These are phyloP conservation scores for Cyphomyrus plagiostoma DNA, from an alignment of 2,113 vertebrate species.

Conservation along the genomic window DNA sequence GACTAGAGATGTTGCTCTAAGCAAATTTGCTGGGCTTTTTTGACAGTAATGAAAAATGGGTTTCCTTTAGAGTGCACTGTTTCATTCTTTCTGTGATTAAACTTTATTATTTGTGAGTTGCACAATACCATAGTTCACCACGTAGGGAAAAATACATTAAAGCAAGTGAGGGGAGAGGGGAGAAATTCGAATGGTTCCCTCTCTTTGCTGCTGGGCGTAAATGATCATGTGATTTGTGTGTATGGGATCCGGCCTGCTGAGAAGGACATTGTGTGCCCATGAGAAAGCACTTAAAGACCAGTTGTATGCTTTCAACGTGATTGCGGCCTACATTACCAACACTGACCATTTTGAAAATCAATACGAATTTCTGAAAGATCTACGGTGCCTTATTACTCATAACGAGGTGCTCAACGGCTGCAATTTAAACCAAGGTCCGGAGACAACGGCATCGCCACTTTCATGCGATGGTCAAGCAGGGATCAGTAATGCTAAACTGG, in stretches of 20 bases:
- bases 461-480: background rate
- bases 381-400: background rate
- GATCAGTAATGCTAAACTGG: background rate
- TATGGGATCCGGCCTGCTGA: slow-evolving; percentile 28
- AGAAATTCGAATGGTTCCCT: background rate
- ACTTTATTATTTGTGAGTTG: background rate
- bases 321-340: background rate
- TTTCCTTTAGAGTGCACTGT: background rate
- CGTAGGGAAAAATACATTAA: background rate
- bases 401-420: background rate
- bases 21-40: background rate
- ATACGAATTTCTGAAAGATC: background rate
- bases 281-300: background rate
- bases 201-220: slow-evolving; percentile 17
- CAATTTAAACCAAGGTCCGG: background rate
- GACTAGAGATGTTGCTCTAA: background rate
- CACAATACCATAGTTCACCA: background rate
- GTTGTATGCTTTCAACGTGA: background rate
- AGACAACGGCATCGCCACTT: background rate
- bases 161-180: background rate
- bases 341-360: background rate
- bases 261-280: background rate
- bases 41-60: background rate
- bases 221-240: slow-evolving; percentile 41
- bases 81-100: slow-evolving; percentile 1